Base-by-base conservation (phyloP, 2,888 invertebrate genomes). In the Ochlodes sylvanus region DNA sequence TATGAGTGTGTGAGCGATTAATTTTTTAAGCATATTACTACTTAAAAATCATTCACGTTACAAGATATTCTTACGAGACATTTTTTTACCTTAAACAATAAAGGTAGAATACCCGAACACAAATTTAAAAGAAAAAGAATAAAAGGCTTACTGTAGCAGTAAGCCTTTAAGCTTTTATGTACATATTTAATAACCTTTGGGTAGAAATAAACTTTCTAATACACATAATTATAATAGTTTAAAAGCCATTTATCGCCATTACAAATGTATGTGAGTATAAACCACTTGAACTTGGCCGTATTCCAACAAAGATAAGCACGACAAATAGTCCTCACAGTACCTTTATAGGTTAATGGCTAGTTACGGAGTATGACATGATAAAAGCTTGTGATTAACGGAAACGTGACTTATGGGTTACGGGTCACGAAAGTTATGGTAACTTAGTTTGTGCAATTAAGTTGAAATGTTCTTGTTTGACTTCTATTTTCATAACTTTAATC, bases 301-400 rank as follows among this genome's bases (percentile, higher is more conserved):
- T 34, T 67, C 67, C 67, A 67, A 38, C 55, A 2, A 19, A 61
- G 67, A 67, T 67, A 67, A 67, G 67, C 61, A 62, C 38, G 61
- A 67, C 67, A 67, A 67, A 62, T 62, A 62, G 68, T 32, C 60
- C 50, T 52, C 54, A 42, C 57, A 34, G 55, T 50, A 68, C 68
- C 44, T 62, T 62, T 57, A 68, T 68, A 62, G 68, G 68, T 62
- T 68, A 68, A 68, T 68, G 62, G 68, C 62, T 68, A n/a, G 56
- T 68, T 62, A 67, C 47, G 55, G 19, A 57, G 56, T 62, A 62
- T 54, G n/a, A 47, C 42, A 54, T 34, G 67, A 61, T 61, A 57
- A 67, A 67, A 55, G 67, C 58, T 41, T 34, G 19, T 17, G 34
- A 44, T 54, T 60, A 54, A 44, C 52, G 63, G 17, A 34, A 50